Conservation (phyloP, 1,140 invertebrate species). For the Leptinotarsa defecta region DNA sequence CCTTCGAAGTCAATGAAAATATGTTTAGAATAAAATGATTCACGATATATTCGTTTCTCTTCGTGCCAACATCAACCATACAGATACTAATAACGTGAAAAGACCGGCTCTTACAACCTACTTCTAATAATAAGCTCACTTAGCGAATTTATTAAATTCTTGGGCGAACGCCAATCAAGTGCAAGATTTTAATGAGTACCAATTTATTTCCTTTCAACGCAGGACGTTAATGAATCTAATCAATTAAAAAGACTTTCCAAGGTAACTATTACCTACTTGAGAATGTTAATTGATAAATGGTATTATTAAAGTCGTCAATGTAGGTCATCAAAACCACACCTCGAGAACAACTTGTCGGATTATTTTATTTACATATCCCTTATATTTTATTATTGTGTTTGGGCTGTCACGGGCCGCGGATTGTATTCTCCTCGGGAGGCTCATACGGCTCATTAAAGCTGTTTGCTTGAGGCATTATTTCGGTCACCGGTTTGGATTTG, state of each 20-base stretch:
- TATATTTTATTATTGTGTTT: background rate
- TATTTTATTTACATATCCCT: constrained; percentile 1
- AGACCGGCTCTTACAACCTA: background rate
- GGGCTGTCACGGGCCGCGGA: too few relatives aligned
- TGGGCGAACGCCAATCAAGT: constrained; percentile 17
- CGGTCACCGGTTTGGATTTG: too few relatives aligned
- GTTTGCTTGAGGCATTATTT: too few relatives aligned
- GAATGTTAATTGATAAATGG: constrained; percentile 23
- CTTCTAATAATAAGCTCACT: background rate
- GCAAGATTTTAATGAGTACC: constrained; percentile 13
- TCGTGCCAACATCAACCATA: too few relatives aligned
- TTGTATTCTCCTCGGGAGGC: too few relatives aligned
- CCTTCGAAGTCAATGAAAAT: too few relatives aligned
- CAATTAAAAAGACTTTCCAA: constrained; percentile 12
- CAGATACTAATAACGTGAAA: too few relatives aligned
- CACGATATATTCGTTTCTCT: too few relatives aligned
- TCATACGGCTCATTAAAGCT: too few relatives aligned
- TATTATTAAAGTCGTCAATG: constrained; percentile 3
- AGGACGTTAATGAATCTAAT: constrained; percentile 8
- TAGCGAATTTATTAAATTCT: constrained; percentile 15
- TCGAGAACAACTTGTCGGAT: constrained; percentile 5
- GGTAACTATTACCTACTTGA: constrained; percentile 24
- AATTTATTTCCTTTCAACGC: constrained; percentile 23
- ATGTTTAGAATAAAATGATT: too few relatives aligned
- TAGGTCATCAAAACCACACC: constrained; percentile 18